Base-by-base conservation (phyloP, 2,113 vertebrate genomes). In the Pogonocichla stellata region DNA sequence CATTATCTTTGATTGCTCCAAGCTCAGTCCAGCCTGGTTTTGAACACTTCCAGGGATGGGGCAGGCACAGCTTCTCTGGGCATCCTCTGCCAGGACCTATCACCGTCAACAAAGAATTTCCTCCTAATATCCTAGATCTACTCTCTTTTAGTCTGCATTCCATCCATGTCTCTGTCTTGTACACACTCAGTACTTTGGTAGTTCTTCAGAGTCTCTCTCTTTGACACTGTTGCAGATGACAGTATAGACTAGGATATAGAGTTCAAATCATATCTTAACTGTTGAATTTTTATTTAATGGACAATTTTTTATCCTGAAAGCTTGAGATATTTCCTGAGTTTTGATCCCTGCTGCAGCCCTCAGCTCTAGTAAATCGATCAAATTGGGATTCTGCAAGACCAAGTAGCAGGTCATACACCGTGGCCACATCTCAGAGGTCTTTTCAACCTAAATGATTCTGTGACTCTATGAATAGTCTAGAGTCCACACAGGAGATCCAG, bases 141-240 rank as follows among this genome's bases (percentile, higher is more conserved):
- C 10, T 66, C 8, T 31, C 4, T 40, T n/a, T 62, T 24, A 38
- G 10, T 22, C 29, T 51, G 23, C 31, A 45, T 43, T 10, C 78
- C 20, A 11, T 73, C 9, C 10, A 13, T 9, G 1, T 40, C 38
- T 53, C 33, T 67, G 14, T 53, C 38, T 53, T 53, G 16, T 29
- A 10, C 9, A 6, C 25, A n/a, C 33, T 38, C 28, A 14, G 10
- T 20, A 38, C 4, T 54, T 38, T 18, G 14, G 3, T 40, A n/a
- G 9, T 53, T 83, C 19, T 70, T 70, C 48, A 50, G 7, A 31
- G 1, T 54, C 3, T 74, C 14, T 45, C 19, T 33, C 60, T 86
- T 77, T 0, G 0, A 2, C 64, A 5, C 10, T 62, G 4, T 24
- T 79, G 50, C 2, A 60, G 8, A 9, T 19, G 70, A 36, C 1